phyloP scores from a whole-genome alignment of 2,113 vertebrate species.

The Alces alces region DNA sequence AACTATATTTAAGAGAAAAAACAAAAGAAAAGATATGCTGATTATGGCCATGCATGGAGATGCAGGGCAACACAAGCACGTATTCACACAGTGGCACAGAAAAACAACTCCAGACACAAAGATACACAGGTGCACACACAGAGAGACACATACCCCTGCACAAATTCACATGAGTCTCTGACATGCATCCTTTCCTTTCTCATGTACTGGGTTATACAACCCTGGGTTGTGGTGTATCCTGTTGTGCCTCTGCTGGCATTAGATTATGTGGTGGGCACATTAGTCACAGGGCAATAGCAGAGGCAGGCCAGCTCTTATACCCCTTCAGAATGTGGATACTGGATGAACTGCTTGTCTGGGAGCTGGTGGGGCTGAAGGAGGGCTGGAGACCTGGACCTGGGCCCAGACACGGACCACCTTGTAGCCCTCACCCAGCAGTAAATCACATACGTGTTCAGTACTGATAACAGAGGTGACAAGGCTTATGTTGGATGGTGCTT shows the following conservation, averaged over 20 bases:
- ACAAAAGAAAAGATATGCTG: neutral
- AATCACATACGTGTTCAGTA: neutral
- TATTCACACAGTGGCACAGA: neutral
- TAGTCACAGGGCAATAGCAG: neutral
- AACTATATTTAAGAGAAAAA: neutral
- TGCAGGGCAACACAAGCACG: neutral
- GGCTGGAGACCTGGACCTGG: neutral
- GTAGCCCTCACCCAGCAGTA: neutral
- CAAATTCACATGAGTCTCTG: neutral
- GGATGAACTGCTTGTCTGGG: neutral
- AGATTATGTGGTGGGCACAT: neutral
- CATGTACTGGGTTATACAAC: neutral
- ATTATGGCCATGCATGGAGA: neutral
- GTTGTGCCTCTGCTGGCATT: neutral
- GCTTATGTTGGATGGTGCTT: neutral
- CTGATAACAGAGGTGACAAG: neutral
- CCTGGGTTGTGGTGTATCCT: neutral
- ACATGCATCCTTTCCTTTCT: neutral
- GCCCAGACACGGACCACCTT: neutral
- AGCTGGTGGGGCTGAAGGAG: neutral
- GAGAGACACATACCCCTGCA: neutral
- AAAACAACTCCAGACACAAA: neutral
- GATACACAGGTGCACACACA: neutral
- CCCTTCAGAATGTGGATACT: neutral
- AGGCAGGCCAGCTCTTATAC: neutral